Evolutionary conservation across 2,888 invertebrate genomes (phyloP).

Genomic region (Entomobrya multifasciata): DNA sequence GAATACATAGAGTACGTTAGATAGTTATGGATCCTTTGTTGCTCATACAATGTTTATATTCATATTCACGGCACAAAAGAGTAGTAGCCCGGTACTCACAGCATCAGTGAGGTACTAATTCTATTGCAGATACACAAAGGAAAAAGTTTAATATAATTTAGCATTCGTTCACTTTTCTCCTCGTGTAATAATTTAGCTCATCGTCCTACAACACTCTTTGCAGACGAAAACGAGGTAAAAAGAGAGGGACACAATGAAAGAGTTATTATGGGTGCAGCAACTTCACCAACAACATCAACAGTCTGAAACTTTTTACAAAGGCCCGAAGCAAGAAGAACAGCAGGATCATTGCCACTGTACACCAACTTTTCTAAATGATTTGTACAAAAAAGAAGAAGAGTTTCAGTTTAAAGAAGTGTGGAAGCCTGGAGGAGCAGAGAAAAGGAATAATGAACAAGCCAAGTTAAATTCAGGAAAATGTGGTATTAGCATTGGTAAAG

Average conservation of each 20-base stretch:
- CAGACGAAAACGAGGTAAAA: constrained; percentile 28
- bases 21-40: not conserved
- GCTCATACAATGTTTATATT: not conserved
- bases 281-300: constrained; percentile 34
- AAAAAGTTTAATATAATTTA: constrained; percentile 21
- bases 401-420: constrained; percentile 3
- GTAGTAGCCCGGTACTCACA: not conserved
- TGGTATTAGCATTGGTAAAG: not conserved
- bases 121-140: not conserved
- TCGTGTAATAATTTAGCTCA: constrained; percentile 14
- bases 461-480: constrained; percentile 14
- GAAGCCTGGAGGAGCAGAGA: constrained; percentile 42
- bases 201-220: not conserved
- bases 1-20: not conserved
- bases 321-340: constrained; percentile 58
- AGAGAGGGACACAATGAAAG: constrained; percentile 58
- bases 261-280: constrained; percentile 59
- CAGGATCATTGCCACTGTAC: constrained; percentile 2
- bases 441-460: not conserved
- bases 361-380: constrained; percentile 56
- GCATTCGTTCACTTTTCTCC: constrained; percentile 11
- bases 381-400: constrained; percentile 8
- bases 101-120: not conserved
- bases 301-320: constrained; percentile 61
- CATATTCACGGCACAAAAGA: not conserved